Percentiles rank a stretch among this genome's conserved stretches.
phyloP scores from a whole-genome alignment of 2,888 invertebrate species.

The Leptinotarsa haldemani region DNA sequence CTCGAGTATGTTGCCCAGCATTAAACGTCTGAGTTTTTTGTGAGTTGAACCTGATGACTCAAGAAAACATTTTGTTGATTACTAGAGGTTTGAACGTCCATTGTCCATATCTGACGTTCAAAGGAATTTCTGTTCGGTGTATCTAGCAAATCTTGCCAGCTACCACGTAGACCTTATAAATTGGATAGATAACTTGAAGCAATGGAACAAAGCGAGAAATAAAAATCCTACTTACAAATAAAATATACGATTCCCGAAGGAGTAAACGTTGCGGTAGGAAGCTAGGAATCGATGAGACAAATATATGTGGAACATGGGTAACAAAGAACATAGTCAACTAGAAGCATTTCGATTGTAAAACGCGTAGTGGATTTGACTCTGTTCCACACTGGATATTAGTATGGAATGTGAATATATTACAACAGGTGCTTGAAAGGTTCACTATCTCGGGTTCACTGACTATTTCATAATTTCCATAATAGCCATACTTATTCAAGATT shows the following conservation, averaged over 20 bases:
- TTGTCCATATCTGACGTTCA: too few relatives aligned
- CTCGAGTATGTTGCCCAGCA: not conserved
- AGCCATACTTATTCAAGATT: too few relatives aligned
- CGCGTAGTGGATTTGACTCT: not conserved
- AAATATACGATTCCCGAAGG: slow-evolving; percentile 34
- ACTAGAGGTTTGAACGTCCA: too few relatives aligned
- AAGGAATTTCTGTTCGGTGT: not conserved
- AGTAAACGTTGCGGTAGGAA: not conserved
- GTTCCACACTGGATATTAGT: not conserved
- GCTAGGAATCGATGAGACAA: not conserved
- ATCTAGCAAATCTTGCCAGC: not conserved
- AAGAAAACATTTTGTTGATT: too few relatives aligned
- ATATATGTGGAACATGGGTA: not conserved
- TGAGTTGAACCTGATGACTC: too few relatives aligned
- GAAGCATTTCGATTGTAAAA: not conserved
- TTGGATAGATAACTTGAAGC: slow-evolving; percentile 25
- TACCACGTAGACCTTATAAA: slow-evolving; percentile 1
- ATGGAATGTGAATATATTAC: not conserved
- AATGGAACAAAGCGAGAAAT: slow-evolving; percentile 30
- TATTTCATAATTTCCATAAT: too few relatives aligned
- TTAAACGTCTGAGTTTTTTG: too few relatives aligned
- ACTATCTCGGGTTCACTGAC: not conserved
- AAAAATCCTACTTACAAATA: slow-evolving; percentile 33
- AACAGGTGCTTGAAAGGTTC: not conserved
- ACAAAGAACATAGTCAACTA: not conserved